Percentiles rank a stretch among this genome's conserved stretches.
These are phyloP conservation scores for Plutella xylostella DNA, from an alignment of 2,888 invertebrate species.

Conservation along the genomic window DNA sequence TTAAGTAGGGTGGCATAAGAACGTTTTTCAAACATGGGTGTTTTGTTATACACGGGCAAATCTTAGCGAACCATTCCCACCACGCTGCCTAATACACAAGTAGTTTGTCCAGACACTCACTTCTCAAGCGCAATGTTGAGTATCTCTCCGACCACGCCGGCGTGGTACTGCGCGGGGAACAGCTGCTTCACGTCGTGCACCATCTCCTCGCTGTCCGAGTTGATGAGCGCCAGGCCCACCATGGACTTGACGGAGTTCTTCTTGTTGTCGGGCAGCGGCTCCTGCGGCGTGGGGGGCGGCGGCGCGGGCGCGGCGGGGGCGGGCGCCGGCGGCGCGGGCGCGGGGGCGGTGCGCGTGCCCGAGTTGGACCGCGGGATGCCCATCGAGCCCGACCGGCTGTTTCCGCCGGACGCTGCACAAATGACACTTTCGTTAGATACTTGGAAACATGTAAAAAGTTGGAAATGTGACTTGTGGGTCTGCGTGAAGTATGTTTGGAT, in stretches of 20 bases:
- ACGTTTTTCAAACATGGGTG: neutral
- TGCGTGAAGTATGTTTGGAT: no score
- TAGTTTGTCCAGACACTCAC: conserved; percentile 39
- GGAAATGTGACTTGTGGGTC: no score
- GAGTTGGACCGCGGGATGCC: conserved; percentile 40
- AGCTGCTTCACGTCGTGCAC: conserved; percentile 37
- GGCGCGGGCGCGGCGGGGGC: conserved; percentile 22
- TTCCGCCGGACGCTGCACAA: conserved; percentile 26
- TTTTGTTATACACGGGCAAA: no score
- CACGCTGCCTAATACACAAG: neutral
- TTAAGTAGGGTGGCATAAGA: no score
- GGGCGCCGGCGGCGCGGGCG: conserved; percentile 21
- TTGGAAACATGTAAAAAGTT: no score
- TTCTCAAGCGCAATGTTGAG: conserved; percentile 47
- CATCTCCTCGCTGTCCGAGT: conserved; percentile 40
- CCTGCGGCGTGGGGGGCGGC: conserved; percentile 29
- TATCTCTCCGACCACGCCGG: conserved; percentile 45
- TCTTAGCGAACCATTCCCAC: no score
- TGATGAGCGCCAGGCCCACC: conserved; percentile 40
- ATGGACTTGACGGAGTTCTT: conserved; percentile 41
- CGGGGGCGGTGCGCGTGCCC: conserved; percentile 30
- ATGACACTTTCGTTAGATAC: no score
- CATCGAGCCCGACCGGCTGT: conserved; percentile 42
- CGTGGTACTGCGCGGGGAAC: conserved; percentile 41
- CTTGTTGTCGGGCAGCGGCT: conserved; percentile 39